These are phyloP conservation scores for Equus przewalskii DNA, from an alignment of 2,113 vertebrate species.

Conservation along the genomic window DNA sequence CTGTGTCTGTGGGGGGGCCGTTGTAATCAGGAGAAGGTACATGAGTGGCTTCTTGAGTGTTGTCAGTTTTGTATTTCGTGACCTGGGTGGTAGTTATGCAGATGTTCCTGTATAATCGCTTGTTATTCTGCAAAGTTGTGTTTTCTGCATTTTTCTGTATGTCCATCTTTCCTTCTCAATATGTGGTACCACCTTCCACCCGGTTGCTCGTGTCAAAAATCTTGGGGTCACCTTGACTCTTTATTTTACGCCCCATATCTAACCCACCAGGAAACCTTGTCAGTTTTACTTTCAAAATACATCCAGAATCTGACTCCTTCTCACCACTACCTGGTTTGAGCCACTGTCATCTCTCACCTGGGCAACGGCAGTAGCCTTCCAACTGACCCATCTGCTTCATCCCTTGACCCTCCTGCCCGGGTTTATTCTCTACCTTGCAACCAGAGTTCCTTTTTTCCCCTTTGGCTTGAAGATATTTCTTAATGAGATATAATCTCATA, in stretches of 20 bases:
- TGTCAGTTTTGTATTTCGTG: neutral
- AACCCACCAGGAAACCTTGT: neutral
- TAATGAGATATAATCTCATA: neutral
- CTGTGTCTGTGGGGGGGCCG: neutral
- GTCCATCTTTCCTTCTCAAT: neutral
- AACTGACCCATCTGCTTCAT: neutral
- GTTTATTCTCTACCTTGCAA: neutral
- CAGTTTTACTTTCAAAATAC: neutral
- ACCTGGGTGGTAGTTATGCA: neutral
- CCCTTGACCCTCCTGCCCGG: neutral
- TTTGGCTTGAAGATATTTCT: constrained; percentile 4
- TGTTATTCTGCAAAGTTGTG: neutral
- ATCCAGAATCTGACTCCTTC: neutral
- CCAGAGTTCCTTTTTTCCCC: neutral
- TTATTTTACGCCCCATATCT: neutral
- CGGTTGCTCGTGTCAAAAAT: neutral
- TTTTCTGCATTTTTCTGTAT: neutral
- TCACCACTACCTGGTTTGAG: neutral
- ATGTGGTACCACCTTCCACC: neutral
- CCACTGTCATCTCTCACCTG: neutral
- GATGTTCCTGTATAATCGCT: neutral
- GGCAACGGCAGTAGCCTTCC: neutral
- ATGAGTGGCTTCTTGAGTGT: neutral
- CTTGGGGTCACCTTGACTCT: neutral
- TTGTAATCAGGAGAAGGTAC: neutral